A percentile compares a stretch with the other conserved stretches of the same genome.
Conservation (phyloP, 2,113 vertebrate species). For the Buteo buteo region DNA sequence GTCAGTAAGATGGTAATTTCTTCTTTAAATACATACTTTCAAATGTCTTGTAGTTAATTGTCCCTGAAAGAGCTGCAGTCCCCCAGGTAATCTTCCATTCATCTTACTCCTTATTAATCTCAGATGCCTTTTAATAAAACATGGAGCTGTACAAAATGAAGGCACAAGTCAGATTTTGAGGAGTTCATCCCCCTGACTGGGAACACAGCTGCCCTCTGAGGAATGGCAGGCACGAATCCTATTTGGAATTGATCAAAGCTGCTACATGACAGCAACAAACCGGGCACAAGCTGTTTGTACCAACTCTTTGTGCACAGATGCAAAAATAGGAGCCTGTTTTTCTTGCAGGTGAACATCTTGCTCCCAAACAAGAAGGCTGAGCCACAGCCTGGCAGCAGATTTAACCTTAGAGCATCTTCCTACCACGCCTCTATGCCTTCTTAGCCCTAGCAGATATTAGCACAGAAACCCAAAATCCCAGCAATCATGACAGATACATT, state of each 20-base stretch:
- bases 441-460: neutral
- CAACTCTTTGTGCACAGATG: constrained; percentile 3
- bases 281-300: constrained; percentile 9
- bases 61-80: constrained; percentile 45
- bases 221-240: constrained; percentile 16
- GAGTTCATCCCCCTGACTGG: neutral
- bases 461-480: neutral
- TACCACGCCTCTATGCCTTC: neutral
- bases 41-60: constrained; percentile 24
- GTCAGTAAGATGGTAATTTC: constrained; percentile 26
- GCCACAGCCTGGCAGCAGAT: neutral
- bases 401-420: constrained; percentile 3
- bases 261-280: constrained; percentile 40
- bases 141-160: constrained; percentile 27
- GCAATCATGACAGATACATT: neutral
- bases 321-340: constrained; percentile 27
- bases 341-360: constrained; percentile 26
- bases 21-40: constrained; percentile 39
- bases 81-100: constrained; percentile 50
- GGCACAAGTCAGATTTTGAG: constrained; percentile 20
- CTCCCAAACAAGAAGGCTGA: neutral
- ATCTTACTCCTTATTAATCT: neutral
- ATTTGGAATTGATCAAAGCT: constrained; percentile 42
- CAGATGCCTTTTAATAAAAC: constrained; percentile 47
- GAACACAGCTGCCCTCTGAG: constrained; percentile 1